Evolutionary conservation across 2,797 vertebrate species (phyloP), one percentile per base, ranked within the genome.

Genomic region (Lepidocolaptes lacrymiger): DNA sequence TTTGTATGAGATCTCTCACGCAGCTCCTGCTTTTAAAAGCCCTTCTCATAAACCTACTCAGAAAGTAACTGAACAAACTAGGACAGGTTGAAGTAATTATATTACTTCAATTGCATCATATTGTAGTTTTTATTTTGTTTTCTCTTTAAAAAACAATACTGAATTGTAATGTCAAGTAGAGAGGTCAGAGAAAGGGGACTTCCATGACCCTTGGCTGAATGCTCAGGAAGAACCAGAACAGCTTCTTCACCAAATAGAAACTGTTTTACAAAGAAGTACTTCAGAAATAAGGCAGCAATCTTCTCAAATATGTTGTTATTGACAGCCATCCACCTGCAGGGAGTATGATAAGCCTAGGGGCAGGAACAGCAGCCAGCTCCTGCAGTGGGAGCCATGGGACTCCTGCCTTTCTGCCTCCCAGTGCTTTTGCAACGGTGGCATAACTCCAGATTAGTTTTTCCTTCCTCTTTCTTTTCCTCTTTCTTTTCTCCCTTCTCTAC

Each of bases 391-490:
- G 91, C 71, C 34, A 41, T 0, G 0, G 54, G 49, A 66, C 36
- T 34, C 59, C 59, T 76, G 62, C n/a, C 48, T 59, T 93, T 81
- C 77, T 79, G 49, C 71, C 89, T 92, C n/a, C 43, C 48, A 81
- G 69, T 37, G 18, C 5, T 82, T 92, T 24, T 44, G 89, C 67
- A 92, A 30, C 39, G 2, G 14, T 61, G 85, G n/a, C 89, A 28
- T 39, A 77, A 74, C 36, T 91, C 64, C 58, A 75, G 51, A 44
- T 81, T 52, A 28, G 7, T 74, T 91, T 86, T 85, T 79, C 71
- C 74, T 96, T 95, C 81, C 77, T 8, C 66, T 88, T 85, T 77
- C 44, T 87, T 96, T 85, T 90, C 90, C 88, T 91, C 91, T 96
- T 94, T 91, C 26, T 87, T 92, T 77, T 85, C 59, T 69, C 59